phyloP scores from a whole-genome alignment of 2,797 vertebrate species.

The Coregonus sp. region DNA sequence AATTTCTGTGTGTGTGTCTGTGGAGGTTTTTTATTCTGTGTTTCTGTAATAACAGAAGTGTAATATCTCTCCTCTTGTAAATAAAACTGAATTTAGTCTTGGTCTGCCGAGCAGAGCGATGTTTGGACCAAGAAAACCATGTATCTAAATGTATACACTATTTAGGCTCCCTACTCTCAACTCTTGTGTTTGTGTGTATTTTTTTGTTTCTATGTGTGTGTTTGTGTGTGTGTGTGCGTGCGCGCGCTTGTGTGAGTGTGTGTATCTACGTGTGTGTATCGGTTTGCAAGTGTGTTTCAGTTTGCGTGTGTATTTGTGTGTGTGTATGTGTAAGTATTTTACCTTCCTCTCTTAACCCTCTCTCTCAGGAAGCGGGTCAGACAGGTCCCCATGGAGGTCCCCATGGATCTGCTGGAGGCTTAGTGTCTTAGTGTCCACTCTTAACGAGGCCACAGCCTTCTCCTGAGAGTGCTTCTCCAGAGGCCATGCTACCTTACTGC shows the following conservation, averaged over 20 bases:
- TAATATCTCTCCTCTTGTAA: slow-evolving; percentile 50
- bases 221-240: not conserved
- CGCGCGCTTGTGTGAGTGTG: not conserved
- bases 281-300: slow-evolving; percentile 24
- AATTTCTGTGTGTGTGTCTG: slow-evolving; percentile 47
- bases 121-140: slow-evolving; percentile 33
- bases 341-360: not conserved
- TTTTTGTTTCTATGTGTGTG: not conserved
- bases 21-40: slow-evolving; percentile 14
- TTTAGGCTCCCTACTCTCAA: not conserved
- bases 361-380: not conserved
- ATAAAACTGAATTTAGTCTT: slow-evolving; percentile 49
- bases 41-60: slow-evolving; percentile 55
- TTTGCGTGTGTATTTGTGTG: slow-evolving; percentile 14
- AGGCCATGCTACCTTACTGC: not conserved
- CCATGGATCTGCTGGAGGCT: not conserved
- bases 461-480: not conserved
- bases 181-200: not conserved
- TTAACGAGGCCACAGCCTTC: not conserved
- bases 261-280: not conserved
- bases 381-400: not conserved
- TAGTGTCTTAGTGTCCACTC: not conserved
- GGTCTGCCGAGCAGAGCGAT: slow-evolving; percentile 47
- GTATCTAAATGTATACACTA: not conserved
- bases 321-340: slow-evolving; percentile 32